These are phyloP conservation scores for Tetragnatha montana DNA, from an alignment of 2,888 invertebrate species.

Conservation along the genomic window DNA sequence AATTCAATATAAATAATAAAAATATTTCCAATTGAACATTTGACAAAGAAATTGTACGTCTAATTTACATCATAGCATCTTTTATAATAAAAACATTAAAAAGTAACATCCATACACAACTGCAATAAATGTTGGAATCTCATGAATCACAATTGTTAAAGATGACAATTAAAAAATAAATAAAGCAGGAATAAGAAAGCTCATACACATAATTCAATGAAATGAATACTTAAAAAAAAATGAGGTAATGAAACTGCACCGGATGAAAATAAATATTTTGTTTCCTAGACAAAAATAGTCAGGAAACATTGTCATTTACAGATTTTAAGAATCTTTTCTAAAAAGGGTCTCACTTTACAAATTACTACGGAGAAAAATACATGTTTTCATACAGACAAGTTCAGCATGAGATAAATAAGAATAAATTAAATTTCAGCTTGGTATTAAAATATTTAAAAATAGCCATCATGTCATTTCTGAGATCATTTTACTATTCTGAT, in stretches of 20 bases:
- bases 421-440: conserved; percentile 48
- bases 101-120: conserved; percentile 51
- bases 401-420: conserved; percentile 39
- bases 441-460: conserved; percentile 65
- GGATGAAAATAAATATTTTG: conserved; percentile 59
- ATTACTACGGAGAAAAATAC: conserved; percentile 68
- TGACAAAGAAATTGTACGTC: conserved; percentile 58
- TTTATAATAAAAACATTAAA: conserved; percentile 54
- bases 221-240: conserved; percentile 30
- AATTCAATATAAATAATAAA: conserved; percentile 69
- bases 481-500: conserved; percentile 51
- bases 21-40: conserved; percentile 61
- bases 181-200: conserved; percentile 66
- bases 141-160: conserved; percentile 60
- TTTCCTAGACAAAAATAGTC: conserved; percentile 13
- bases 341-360: conserved; percentile 49
- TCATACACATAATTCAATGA: conserved; percentile 39
- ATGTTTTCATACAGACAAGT: conserved; percentile 41
- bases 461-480: conserved; percentile 44
- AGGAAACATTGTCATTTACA: conserved; percentile 19
- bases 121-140: conserved; percentile 60
- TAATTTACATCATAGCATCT: conserved; percentile 54
- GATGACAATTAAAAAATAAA: conserved; percentile 62
- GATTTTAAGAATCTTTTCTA: conserved; percentile 24
- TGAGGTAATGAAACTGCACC: conserved; percentile 63